Percentiles rank a stretch among this genome's conserved stretches.
Evolutionary conservation across 37 sponge, comb jelly and placozoan species (phyloP).

Genomic region (Amphimedon queenslandica): DNA sequence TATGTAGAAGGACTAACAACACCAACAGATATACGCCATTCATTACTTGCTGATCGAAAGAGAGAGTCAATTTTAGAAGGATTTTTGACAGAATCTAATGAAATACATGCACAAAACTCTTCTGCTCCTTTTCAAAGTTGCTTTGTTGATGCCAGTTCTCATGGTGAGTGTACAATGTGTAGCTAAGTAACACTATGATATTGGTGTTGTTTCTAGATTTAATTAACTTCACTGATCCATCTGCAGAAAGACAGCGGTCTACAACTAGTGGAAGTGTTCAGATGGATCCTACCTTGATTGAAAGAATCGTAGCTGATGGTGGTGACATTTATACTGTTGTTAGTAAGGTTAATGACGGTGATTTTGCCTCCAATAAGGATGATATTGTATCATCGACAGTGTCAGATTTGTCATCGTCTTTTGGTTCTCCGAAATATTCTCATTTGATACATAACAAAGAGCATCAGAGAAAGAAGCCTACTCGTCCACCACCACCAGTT

Average conservation of each 20-base stretch:
- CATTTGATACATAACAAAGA: neutral
- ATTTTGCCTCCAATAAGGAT: neutral
- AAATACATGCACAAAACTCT: constrained; percentile 48
- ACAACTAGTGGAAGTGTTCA: constrained; percentile 26
- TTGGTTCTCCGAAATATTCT: neutral
- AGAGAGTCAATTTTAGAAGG: neutral
- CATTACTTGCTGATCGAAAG: constrained; percentile 8
- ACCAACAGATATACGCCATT: constrained; percentile 16
- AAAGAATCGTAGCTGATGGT: neutral
- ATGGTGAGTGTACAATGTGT: no score
- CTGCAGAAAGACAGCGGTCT: neutral
- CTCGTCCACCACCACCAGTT: neutral
- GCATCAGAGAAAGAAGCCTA: neutral
- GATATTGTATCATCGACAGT: neutral
- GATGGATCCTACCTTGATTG: constrained; percentile 40
- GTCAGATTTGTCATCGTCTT: neutral
- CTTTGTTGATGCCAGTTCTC: no score
- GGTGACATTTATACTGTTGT: constrained; percentile 5
- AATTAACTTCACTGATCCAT: neutral
- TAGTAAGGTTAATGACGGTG: neutral
- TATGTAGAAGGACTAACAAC: constrained; percentile 10
- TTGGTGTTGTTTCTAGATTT: no score
- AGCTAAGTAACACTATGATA: no score
- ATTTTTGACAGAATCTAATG: neutral
- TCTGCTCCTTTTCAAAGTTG: constrained; percentile 32